Evolutionary conservation across 2,797 vertebrate genomes (phyloP).

Genomic region (Gadopsis bispinosus): DNA sequence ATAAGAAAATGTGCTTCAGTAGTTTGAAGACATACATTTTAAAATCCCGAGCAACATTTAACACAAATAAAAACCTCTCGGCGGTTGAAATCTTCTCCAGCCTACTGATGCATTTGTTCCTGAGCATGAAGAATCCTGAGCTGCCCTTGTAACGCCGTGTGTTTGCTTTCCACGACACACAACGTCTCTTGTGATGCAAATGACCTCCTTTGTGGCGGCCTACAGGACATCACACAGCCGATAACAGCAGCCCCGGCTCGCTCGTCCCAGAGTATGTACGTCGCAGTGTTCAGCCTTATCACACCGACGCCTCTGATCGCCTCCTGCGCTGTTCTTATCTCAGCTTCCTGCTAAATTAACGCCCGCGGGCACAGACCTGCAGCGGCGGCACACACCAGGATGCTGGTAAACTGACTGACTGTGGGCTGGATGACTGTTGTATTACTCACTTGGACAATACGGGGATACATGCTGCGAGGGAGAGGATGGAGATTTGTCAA

Average conservation of each 20-base stretch:
- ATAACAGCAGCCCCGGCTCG: constrained; percentile 59
- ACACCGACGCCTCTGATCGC: constrained; percentile 51
- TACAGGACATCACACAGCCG: constrained; percentile 69
- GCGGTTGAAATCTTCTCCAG: background rate
- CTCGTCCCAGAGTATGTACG: constrained; percentile 22
- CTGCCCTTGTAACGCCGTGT: constrained; percentile 25
- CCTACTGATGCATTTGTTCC: background rate
- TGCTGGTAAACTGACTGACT: background rate
- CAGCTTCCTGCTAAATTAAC: constrained; percentile 62
- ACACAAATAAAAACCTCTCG: background rate
- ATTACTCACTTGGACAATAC: background rate
- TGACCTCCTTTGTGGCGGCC: constrained; percentile 72
- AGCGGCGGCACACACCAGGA: constrained; percentile 21
- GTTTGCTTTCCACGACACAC: constrained; percentile 68
- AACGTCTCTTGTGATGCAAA: constrained; percentile 82
- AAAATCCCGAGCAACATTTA: background rate
- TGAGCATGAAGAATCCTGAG: constrained; percentile 5
- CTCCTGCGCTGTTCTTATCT: constrained; percentile 69
- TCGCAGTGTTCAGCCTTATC: constrained; percentile 54
- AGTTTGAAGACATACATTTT: background rate
- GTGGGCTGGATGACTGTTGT: background rate
- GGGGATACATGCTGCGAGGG: background rate
- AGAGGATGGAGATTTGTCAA: background rate
- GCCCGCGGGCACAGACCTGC: constrained; percentile 24
- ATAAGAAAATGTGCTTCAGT: too few relatives aligned